A percentile compares a stretch with the other conserved stretches of the same genome.
Evolutionary conservation across 2,888 invertebrate genomes (phyloP).

Genomic region (Phyllotreta cruciferae): DNA sequence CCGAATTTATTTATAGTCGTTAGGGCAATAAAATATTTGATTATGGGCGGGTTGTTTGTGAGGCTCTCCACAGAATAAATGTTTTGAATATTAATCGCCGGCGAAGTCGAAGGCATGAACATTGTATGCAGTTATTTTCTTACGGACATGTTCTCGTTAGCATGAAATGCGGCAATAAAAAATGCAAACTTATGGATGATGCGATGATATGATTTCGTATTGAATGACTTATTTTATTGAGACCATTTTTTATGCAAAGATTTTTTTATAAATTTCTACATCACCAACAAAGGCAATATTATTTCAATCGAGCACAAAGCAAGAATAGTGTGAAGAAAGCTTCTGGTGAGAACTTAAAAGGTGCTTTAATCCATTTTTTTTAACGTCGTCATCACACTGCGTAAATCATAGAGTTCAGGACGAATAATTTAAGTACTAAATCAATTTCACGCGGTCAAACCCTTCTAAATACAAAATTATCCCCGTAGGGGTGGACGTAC

Average conservation of each 20-base stretch:
- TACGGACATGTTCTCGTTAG: background rate
- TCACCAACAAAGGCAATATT: too few species aligned
- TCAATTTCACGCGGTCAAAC: constrained; percentile 49
- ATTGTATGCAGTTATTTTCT: background rate
- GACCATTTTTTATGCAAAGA: too few species aligned
- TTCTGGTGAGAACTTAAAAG: constrained; percentile 10
- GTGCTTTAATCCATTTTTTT: constrained; percentile 2
- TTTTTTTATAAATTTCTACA: too few species aligned
- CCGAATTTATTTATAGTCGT: constrained; percentile 47
- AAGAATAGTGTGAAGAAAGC: background rate
- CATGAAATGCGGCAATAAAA: constrained; percentile 5
- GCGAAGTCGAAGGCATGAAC: constrained; percentile 1
- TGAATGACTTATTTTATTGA: too few species aligned
- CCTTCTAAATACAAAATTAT: constrained; percentile 44
- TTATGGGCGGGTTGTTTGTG: constrained; percentile 43
- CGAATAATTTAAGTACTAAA: constrained; percentile 35
- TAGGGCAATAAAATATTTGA: constrained; percentile 39
- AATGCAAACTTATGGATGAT: background rate
- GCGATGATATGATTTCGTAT: too few species aligned
- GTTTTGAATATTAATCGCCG: constrained; percentile 27
- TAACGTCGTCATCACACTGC: constrained; percentile 22
- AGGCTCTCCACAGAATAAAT: constrained; percentile 32
- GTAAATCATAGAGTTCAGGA: constrained; percentile 31
- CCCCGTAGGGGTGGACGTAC: constrained; percentile 42
- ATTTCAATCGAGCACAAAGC: too few species aligned